Evolutionary conservation across 92 coral and sea anemone genomes (phyloP).

Genomic region (Porites rus): DNA sequence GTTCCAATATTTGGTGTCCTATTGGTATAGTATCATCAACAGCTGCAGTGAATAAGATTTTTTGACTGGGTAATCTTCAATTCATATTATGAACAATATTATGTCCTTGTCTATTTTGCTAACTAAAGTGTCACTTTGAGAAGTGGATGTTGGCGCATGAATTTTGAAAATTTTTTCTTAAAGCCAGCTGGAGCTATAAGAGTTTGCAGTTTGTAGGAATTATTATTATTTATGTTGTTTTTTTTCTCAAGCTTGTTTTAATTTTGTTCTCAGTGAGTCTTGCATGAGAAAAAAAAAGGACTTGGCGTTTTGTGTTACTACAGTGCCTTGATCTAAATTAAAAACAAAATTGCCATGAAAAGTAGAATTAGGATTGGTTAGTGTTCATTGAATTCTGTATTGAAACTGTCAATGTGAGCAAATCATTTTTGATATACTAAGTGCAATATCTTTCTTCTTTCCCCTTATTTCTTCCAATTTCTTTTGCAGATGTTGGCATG

Average conservation of each 20-base stretch:
- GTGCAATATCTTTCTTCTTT: constrained; percentile 23
- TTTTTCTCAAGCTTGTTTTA: not conserved
- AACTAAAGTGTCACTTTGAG: not conserved
- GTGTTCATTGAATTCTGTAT: constrained; percentile 36
- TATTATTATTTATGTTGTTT: not conserved
- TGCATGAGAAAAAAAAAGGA: constrained; percentile 1
- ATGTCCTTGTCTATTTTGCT: not conserved
- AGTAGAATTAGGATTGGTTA: constrained; percentile 37
- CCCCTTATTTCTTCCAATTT: constrained; percentile 30
- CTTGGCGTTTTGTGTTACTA: not conserved
- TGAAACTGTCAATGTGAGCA: constrained; percentile 46
- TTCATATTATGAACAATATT: constrained; percentile 13
- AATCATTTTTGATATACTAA: constrained; percentile 36
- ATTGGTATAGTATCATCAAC: constrained; percentile 27
- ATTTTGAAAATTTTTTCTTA: constrained; percentile 15
- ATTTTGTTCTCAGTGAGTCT: not conserved
- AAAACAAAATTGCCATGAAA: constrained; percentile 4
- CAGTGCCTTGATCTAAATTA: not conserved
- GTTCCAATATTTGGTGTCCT: constrained; percentile 20
- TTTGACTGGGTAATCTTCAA: constrained; percentile 4
- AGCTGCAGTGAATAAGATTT: constrained; percentile 30
- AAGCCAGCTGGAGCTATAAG: constrained; percentile 16
- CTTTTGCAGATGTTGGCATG: constrained; percentile 92
- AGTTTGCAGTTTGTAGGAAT: not conserved
- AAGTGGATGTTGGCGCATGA: not conserved